Conservation (phyloP, 2,888 invertebrate genomes). For the Drosophila antonietae region DNA sequence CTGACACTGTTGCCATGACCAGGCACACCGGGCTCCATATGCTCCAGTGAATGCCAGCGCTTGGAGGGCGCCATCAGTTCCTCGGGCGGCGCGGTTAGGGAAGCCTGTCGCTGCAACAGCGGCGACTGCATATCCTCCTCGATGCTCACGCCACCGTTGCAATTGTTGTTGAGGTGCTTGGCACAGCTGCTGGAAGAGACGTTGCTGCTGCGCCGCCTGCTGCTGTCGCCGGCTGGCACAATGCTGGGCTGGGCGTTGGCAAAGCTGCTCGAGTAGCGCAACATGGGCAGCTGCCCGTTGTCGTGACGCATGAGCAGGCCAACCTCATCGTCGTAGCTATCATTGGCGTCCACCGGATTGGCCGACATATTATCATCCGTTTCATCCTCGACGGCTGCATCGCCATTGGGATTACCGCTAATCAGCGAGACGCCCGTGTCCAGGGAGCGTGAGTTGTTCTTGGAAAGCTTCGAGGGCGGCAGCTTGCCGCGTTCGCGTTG, state of each 20-base stretch:
- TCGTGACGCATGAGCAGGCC: constrained; percentile 79
- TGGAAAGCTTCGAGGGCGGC: constrained; percentile 81
- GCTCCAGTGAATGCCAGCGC: constrained; percentile 92
- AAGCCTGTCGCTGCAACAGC: constrained; percentile 83
- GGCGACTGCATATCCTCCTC: constrained; percentile 83
- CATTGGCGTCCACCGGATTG: constrained; percentile 68
- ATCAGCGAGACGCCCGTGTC: constrained; percentile 81
- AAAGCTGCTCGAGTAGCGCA: constrained; percentile 63
- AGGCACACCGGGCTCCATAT: constrained; percentile 84
- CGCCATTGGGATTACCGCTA: constrained; percentile 76
- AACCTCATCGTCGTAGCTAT: constrained; percentile 78
- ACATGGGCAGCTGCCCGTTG: constrained; percentile 73
- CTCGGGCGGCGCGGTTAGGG: constrained; percentile 83
- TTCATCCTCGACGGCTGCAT: constrained; percentile 37
- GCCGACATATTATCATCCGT: constrained; percentile 58
- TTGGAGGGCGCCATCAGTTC: constrained; percentile 86
- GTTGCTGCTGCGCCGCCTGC: constrained; percentile 67
- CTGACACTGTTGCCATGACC: constrained; percentile 78
- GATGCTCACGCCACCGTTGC: constrained; percentile 83
- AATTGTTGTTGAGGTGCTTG: constrained; percentile 84
- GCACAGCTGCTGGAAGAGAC: constrained; percentile 54
- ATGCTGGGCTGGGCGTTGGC: constrained; percentile 64
- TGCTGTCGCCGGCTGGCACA: constrained; percentile 62
- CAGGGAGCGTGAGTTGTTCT: constrained; percentile 83
- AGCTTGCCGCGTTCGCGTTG: constrained; percentile 76